Percentiles rank a stretch among this genome's conserved stretches.
These are phyloP conservation scores for Poicephalus meyeri DNA, from an alignment of 2,113 vertebrate species.

Conservation along the genomic window DNA sequence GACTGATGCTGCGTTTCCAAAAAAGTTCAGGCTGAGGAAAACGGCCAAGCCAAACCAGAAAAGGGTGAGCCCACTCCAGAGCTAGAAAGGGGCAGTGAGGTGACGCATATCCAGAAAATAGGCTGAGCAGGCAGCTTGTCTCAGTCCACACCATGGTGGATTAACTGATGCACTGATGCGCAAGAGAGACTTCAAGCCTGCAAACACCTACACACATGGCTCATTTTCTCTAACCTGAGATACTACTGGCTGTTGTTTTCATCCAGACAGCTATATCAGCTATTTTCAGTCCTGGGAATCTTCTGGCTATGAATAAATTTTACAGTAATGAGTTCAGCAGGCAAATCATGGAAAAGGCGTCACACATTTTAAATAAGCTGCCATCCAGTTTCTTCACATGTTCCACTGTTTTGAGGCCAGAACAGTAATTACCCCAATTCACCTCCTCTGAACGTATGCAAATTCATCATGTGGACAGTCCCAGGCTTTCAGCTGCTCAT, in stretches of 20 bases:
- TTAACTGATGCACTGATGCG: not conserved
- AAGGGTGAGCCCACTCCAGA: not conserved
- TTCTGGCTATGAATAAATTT: not conserved
- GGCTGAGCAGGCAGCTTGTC: not conserved
- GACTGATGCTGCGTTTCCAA: not conserved
- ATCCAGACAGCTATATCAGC: not conserved
- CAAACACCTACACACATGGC: not conserved
- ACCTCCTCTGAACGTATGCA: accelerated
- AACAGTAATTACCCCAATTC: not conserved
- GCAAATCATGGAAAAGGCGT: not conserved
- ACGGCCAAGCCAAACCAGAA: not conserved
- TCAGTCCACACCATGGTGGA: not conserved
- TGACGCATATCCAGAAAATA: not conserved
- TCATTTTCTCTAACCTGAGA: not conserved
- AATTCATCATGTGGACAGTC: not conserved
- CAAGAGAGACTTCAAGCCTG: not conserved
- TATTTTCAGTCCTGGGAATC: not conserved
- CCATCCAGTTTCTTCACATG: not conserved
- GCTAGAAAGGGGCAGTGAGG: not conserved
- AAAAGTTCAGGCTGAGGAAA: not conserved
- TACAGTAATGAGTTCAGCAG: not conserved
- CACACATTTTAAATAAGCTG: not conserved
- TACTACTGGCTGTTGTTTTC: not conserved
- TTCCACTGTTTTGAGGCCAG: not conserved
- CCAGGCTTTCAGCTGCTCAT: not conserved